Evolutionary conservation across 2,888 invertebrate species (phyloP), one percentile per base, ranked within the genome.

Genomic region (Embidobia sp.): DNA sequence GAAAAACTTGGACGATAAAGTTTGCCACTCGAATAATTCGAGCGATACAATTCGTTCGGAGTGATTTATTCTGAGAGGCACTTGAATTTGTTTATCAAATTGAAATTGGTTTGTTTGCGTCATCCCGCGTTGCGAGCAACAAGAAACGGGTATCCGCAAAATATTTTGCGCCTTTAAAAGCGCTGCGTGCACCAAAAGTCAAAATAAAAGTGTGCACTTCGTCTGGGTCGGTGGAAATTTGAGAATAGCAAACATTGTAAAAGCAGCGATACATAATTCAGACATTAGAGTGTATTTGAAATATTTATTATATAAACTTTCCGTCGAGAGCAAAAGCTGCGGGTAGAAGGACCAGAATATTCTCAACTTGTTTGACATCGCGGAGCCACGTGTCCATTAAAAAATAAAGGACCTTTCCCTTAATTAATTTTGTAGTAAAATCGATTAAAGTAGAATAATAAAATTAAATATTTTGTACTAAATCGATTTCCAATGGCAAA

Each of bases 271-370:
- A 37, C 49, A 49, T 51, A 26, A 55, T 55, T 55, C 19, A 55
- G 26, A 37, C 37, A 19, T 19, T 18, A 19, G 26, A 55, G 37
- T 37, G 26, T 22, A 33, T 18, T 33, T 55, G 53, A 55, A 55
- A 55, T 35, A 55, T 55, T 37, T 37, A 35, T 49, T 49, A 31
- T 31, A 33, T 33, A 31, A 49, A 49, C 16, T 49, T 49, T n/a
- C 49, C 33, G 15, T 31, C 16, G 31, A 19, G 33, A 49, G 33
- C 16, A 16, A 19, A 18, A 49, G 33, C 16, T 8, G 8, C 15
- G n/a, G 6, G 11, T 40, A 8, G 10, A 48, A 16, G 49, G 10
- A 31, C 5, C 7, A 13, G 4, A 13, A 11, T 3, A 48, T 18
- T 6, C 26, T 26, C 49, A 13, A 31, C 27, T 49, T 33, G 15